These are phyloP conservation scores for Proales similis DNA, from an alignment of 1,140 invertebrate species.

Conservation along the genomic window DNA sequence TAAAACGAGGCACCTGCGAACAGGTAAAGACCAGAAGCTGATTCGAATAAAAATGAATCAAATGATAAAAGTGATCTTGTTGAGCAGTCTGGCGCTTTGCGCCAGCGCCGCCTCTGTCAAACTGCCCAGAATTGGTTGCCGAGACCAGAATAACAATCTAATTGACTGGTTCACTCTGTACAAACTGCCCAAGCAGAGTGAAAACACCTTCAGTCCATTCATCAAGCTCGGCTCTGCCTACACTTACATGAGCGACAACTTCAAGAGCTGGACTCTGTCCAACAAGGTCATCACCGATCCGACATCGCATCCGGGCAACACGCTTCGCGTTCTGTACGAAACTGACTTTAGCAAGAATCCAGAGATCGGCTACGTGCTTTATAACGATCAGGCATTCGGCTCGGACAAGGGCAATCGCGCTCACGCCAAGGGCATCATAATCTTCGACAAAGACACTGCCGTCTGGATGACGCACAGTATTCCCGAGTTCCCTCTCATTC, in stretches of 20 bases:
- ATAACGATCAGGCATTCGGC: conserved; percentile 4
- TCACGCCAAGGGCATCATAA: background rate
- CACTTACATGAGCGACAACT: background rate
- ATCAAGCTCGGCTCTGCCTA: background rate
- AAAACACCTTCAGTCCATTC: background rate
- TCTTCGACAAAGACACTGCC: background rate
- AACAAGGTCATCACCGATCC: background rate
- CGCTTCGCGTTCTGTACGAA: background rate
- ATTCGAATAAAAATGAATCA: no score
- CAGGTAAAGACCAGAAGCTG: no score
- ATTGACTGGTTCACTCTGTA: background rate
- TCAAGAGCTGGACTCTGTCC: background rate
- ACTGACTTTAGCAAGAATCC: no score
- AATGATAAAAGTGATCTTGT: no score
- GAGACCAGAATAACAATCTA: background rate
- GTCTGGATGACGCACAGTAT: background rate
- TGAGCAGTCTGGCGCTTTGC: no score
- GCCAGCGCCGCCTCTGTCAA: no score
- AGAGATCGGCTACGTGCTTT: background rate
- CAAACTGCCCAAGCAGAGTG: background rate
- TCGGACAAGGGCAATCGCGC: no score
- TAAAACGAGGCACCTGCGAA: no score
- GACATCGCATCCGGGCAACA: background rate
- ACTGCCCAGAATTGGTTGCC: no score
- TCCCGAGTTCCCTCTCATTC: background rate